phyloP scores from a whole-genome alignment of 2,797 vertebrate species.

The Alca torda region DNA sequence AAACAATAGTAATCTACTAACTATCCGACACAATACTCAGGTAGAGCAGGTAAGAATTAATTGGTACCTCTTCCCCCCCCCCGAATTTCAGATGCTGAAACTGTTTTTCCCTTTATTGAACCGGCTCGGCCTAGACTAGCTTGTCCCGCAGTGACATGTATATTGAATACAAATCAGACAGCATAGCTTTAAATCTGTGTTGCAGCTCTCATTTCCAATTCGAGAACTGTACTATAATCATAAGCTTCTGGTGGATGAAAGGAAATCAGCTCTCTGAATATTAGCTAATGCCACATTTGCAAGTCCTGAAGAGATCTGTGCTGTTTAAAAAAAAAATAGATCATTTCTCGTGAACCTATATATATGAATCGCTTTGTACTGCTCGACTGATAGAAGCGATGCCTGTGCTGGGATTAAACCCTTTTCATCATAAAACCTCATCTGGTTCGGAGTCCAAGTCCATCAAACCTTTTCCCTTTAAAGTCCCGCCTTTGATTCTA shows the following conservation, averaged over 20 bases:
- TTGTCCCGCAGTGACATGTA: conserved; percentile 92
- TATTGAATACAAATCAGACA: conserved; percentile 94
- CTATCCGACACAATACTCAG: conserved; percentile 34
- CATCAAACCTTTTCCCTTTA: conserved; percentile 97
- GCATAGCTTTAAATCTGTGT: conserved; percentile 81
- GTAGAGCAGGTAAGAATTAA: conserved; percentile 75
- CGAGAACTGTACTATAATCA: conserved; percentile 89
- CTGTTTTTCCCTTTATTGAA: conserved; percentile 76
- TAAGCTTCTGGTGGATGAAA: conserved; percentile 90
- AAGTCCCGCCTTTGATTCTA: conserved; percentile 96
- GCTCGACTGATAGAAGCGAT: conserved; percentile 91
- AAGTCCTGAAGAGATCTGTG: conserved; percentile 92
- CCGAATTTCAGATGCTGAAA: conserved; percentile 71
- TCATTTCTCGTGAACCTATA: conserved; percentile 87
- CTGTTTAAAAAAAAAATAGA: conserved; percentile 82
- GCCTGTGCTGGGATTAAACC: conserved; percentile 95
- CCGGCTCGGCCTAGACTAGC: conserved; percentile 72
- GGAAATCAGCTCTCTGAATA: conserved; percentile 90
- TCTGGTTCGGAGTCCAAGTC: conserved; percentile 97
- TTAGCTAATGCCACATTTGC: conserved; percentile 99
- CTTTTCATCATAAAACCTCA: conserved; percentile 99
- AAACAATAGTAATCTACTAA: conserved; percentile 49
- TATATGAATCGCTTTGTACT: conserved; percentile 93
- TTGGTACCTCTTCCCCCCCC: conserved; percentile 36
- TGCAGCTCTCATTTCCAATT: conserved; percentile 92